Evolutionary conservation across 2,888 invertebrate genomes (phyloP).

Genomic region (Pheosia tremula): DNA sequence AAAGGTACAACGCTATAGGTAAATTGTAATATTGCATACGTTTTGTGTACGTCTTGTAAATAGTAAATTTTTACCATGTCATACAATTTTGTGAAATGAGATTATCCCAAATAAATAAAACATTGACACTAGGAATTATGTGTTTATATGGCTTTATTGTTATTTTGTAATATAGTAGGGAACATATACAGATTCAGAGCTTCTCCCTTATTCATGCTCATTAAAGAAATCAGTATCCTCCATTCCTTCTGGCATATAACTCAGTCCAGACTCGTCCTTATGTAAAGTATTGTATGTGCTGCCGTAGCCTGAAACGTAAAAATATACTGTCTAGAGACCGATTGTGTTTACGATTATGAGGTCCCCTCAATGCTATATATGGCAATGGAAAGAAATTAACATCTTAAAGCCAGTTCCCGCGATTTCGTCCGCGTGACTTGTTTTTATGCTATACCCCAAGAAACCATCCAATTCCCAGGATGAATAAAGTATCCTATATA

Average conservation of each 20-base stretch:
- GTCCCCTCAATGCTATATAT: too few species aligned
- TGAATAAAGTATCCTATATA: too few species aligned
- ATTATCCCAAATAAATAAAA: constrained; percentile 80
- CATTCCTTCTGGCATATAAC: constrained; percentile 88
- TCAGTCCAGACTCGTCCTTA: constrained; percentile 82
- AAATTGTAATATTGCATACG: constrained; percentile 68
- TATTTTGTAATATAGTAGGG: too few species aligned
- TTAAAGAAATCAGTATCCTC: constrained; percentile 85
- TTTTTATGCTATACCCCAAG: too few species aligned
- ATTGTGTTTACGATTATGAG: too few species aligned
- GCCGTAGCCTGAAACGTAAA: constrained; percentile 83
- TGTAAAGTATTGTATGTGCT: constrained; percentile 84
- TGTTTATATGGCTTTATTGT: constrained; percentile 14
- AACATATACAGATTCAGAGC: too few species aligned
- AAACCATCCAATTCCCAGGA: too few species aligned
- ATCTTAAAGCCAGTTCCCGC: too few species aligned
- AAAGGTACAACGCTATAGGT: constrained; percentile 78
- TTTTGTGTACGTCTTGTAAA: constrained; percentile 75
- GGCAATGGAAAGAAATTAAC: too few species aligned
- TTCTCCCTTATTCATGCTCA: constrained; percentile 28
- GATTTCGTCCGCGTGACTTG: too few species aligned
- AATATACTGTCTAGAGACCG: too few species aligned
- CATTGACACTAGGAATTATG: constrained; percentile 65
- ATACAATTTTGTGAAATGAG: constrained; percentile 79
- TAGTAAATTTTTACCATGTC: constrained; percentile 80